Evolutionary conservation across 2,797 vertebrate genomes (phyloP), one percentile per base, ranked within the genome.

Genomic region (Helicolenus hilgendorfi): DNA sequence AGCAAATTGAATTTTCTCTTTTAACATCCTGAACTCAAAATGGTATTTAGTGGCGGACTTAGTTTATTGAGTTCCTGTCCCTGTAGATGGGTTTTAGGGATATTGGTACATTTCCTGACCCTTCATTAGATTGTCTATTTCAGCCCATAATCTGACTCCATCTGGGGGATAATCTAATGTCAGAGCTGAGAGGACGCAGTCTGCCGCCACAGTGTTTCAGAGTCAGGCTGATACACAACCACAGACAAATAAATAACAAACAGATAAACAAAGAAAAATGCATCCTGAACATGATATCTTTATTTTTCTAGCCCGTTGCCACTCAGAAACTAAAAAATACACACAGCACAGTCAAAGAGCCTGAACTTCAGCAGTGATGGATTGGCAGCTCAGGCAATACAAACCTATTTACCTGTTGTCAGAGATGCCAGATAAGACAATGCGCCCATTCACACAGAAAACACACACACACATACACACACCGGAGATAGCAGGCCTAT

Each of bases 141-240:
- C 69, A 85, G 59, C 18, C 81, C 58, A 81, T 92, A 87, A 91
- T 95, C 85, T 63, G 79, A 85, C 72, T 89, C 64, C 29, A 92
- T 91, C 80, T 76, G 41, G 14, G 72, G 53, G 77, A 88, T 91
- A 93, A 92, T 92, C 80, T 88, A 93, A 95, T 89, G 75, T 76
- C 33, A 59, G 29, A 70, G 72, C 41, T n/a, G 70, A 90, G 81
- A 84, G 75, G 53, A 85, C 14, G 22, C 84, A 65, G 87, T 77
- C 85, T 92, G 89, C 81, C 63, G 60, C 86, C 87, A 81, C 38
- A 78, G 20, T 60, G 85, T 69, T 79, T 78, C 64, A 18, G 38
- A 86, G 38, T 83, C 60, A 68, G 27, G 18, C 31, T 22, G 26
- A 71, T 20, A 72, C n/a, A 9, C 31, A 65, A 63, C 11, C 29